These are phyloP conservation scores for Megamerina dolium DNA, from an alignment of 2,888 invertebrate species.

Conservation along the genomic window DNA sequence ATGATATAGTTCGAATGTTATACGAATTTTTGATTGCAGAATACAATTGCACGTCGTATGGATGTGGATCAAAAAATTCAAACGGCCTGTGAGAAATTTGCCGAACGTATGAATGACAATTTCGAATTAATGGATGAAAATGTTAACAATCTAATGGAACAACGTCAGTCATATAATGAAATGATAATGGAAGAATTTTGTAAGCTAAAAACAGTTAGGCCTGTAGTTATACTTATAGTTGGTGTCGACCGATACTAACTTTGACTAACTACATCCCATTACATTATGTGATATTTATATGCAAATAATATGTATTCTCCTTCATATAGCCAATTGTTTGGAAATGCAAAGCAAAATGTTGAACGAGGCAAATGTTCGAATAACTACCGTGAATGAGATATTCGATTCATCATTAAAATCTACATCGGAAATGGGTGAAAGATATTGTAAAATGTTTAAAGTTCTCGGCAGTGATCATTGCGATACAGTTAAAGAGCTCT, in stretches of 20 bases:
- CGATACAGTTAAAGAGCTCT: constrained; percentile 20
- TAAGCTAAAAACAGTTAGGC: constrained; percentile 16
- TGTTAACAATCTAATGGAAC: constrained; percentile 30
- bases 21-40: constrained; percentile 20
- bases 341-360: constrained; percentile 30
- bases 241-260: not conserved
- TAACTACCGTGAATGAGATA: constrained; percentile 29
- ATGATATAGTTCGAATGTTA: not conserved
- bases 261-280: not conserved
- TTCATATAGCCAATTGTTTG: no score
- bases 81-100: constrained; percentile 39
- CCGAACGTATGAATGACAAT: constrained; percentile 38
- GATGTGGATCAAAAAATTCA: constrained; percentile 42
- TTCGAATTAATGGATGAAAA: constrained; percentile 36
- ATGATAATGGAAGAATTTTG: constrained; percentile 37
- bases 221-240: not conserved
- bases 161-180: constrained; percentile 32
- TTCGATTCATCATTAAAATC: constrained; percentile 27
- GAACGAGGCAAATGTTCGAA: constrained; percentile 27
- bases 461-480: constrained; percentile 28
- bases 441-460: constrained; percentile 24
- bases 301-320: no score
- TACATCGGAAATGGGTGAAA: constrained; percentile 25
- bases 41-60: constrained; percentile 44
- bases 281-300: no score